Base-by-base conservation (phyloP, 2,797 vertebrate genomes). In the Varecia variegata region DNA sequence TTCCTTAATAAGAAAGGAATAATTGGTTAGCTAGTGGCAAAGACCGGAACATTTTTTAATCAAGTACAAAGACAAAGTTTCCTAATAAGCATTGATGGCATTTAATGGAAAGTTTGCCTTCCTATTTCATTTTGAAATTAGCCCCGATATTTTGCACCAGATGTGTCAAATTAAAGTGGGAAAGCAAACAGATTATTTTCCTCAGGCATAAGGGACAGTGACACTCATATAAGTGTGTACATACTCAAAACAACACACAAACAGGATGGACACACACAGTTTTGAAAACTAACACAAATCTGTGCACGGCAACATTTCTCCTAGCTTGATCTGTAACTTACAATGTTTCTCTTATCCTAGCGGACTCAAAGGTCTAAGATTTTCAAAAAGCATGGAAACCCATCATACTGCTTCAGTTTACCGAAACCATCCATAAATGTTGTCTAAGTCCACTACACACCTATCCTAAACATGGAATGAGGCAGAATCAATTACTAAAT, bases 31-130 rank as follows among this genome's bases (percentile, higher is more conserved):
- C 73, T 71, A n/a, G 27, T 80, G 35, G 67, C 54, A 84, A 95
- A 94, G 87, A 81, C 43, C 56, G 54, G 77, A 85, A 94, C 35
- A 30, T 58, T 87, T 95, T 97, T 85, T 45, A 95, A 85, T 90
- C 71, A 95, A 79, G 91, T 88, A 43, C 35, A 87, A 92, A 92
- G 38, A 81, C 30, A 84, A 95, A 35, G 18, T 85, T 92, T 89
- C 73, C 50, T 90, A 92, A 62, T 45, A 82, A 91, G 11, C 18
- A 38, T 30, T 73, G 89, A 40, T 60, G 27, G 2, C 38, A 83
- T 86, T 94, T 90, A 88, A 85, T 76, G 45, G 45, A 92, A 94
- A 97, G 32, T 93, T 94, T 81, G n/a, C 83, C 52, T 93, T 94
- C 32, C 73, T 92, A 43, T 92, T 95, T 94, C 27, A 80, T 90